Percentiles rank a stretch among this genome's conserved stretches.
Evolutionary conservation across 2,888 invertebrate genomes (phyloP).

Genomic region (Dynastes hyllus): DNA sequence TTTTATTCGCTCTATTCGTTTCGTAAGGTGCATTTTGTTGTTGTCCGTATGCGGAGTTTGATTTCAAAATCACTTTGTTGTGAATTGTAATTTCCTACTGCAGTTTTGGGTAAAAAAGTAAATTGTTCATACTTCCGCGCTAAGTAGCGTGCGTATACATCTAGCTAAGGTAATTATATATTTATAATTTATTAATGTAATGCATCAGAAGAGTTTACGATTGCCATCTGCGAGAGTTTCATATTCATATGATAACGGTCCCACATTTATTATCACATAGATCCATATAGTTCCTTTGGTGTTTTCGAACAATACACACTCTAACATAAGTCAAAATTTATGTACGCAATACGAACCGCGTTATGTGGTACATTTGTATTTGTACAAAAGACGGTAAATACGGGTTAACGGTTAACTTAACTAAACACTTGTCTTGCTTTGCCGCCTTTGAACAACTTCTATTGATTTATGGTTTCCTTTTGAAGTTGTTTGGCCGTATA

Average conservation of each 20-base stretch:
- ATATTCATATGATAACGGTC: constrained; percentile 1
- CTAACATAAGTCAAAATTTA: constrained; percentile 1
- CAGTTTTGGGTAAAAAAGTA: too few relatives aligned
- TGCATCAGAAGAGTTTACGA: neutral
- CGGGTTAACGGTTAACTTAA: constrained; percentile 34
- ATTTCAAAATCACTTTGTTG: too few relatives aligned
- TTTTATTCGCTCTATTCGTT: too few relatives aligned
- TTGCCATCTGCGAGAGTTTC: constrained; percentile 1
- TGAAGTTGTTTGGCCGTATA: neutral
- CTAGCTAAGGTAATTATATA: too few relatives aligned
- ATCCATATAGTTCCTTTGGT: neutral
- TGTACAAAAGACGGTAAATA: constrained; percentile 39
- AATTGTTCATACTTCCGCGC: too few relatives aligned
- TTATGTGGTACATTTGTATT: constrained; percentile 10
- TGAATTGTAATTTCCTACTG: too few relatives aligned
- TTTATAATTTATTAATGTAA: too few relatives aligned
- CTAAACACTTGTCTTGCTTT: constrained; percentile 27
- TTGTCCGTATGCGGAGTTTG: too few relatives aligned
- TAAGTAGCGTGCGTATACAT: too few relatives aligned
- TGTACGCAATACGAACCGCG: neutral
- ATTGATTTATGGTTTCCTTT: constrained; percentile 2
- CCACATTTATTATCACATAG: neutral
- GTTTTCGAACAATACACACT: neutral
- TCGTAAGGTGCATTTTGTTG: too few relatives aligned
- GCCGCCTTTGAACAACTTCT: constrained; percentile 12